Base-by-base conservation (phyloP, 1,140 invertebrate species). In the Heterodera carotae region DNA sequence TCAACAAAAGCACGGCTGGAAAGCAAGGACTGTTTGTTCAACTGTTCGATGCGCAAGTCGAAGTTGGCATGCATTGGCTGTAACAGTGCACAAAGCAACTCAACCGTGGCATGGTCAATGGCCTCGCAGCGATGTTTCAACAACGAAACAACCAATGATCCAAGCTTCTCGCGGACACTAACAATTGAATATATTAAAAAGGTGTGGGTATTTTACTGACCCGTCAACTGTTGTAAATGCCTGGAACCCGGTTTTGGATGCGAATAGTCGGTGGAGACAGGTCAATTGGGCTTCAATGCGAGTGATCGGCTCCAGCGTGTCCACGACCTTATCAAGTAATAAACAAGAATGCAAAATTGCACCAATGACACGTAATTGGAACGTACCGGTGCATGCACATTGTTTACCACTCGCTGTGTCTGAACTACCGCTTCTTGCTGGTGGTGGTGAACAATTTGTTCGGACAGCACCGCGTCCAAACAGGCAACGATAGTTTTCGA, bases 11-110 rank as follows among this genome's bases (percentile, higher is more conserved):
- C 92, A 85, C 93, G 92, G 5, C 93, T 95, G 76, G 95, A 94
- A 18, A 99, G 90, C 78, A 99, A 91, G 76, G 94, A 96, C 78
- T 93, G 93, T 90, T 99, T 99, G 88, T 99, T 99, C 36, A 97
- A 89, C 89, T 99, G 97, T 87, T 99, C 97, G 89, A 97, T 95
- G 82, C 94, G 91, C 36, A 99, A 84, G 84, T 92, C 92, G 88
- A 95, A 96, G 88, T 98, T 94, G 82, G 94, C 92, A 89, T 99
- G 96, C 93, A 99, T 98, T 1, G 97, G 97, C 89, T 98, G 95
- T 94, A 99, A 96, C 15, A 99, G 90, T 36, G 96, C 94, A 89
- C 94, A 96, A 69, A 99, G 91, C 90, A 97, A 96, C 89, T 99
- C 97, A 76, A 99, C 92, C 15, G 95, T 95, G 8, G 96, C 94